Evolutionary conservation across 2,888 invertebrate genomes (phyloP), one percentile per base, ranked within the genome.

Genomic region (Lasius platythorax): DNA sequence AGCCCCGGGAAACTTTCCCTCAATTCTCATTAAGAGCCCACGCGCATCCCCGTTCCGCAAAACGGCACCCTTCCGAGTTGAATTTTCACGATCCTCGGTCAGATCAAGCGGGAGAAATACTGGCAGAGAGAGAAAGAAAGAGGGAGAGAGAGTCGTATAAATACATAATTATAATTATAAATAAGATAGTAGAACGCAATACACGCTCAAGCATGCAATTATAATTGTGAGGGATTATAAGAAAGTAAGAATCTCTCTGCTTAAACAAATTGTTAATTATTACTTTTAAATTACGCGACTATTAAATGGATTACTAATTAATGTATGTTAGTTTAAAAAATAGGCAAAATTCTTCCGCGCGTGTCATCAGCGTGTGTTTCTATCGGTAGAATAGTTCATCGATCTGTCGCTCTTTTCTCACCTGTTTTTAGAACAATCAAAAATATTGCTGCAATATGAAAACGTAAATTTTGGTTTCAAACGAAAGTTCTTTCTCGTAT

Each of bases 11-110:
- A 89, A 88, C 87, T 89, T 88, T 91, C 86, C 85, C 88, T 85
- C 79, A 86, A 88, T 88, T 87, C 89, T 89, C 88, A 79, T 88
- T 89, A 91, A 84, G 84, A 83, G 76, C 85, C 84, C 79, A 72
- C 88, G 82, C 82, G 53, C 79, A 83, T 67, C 66, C 50, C 83
- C 85, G 85, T 87, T 82, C 83, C 86, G 81, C 79, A 86, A 88
- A 90, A 87, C 85, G 82, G 74, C 81, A 64, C 64, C 64, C 67
- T 67, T 40, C 72, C 50, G 30, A 40, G 76, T 70, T 74, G 83
- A 66, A 84, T 85, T 81, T 78, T 70, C 78, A 58, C 37, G 82
- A 85, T 68, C 53, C 40, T 30, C 40, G 56, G 18, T 2, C 50
- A 50, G 9, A 18, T 79, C 58, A 18, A 43, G 30, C 43, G 43